These are phyloP conservation scores for Sesamia inferens DNA, from an alignment of 2,888 invertebrate genomes.

Conservation along the genomic window DNA sequence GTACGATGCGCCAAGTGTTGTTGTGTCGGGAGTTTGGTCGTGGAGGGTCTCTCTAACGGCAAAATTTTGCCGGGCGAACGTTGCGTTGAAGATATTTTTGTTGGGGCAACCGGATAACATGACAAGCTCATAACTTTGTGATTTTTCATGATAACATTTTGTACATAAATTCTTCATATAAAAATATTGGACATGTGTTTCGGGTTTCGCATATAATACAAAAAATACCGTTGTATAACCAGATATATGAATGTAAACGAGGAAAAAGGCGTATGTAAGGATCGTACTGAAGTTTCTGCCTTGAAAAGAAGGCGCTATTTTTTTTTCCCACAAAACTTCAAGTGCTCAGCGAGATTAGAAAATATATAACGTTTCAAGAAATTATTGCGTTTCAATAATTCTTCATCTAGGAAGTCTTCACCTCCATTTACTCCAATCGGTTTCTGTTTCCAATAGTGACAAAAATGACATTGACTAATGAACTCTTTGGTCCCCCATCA, in stretches of 20 bases:
- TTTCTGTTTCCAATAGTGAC: conserved; percentile 36
- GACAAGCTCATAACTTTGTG: too few relatives aligned
- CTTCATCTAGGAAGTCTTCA: not conserved
- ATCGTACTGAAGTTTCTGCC: not conserved
- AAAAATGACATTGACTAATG: conserved; percentile 50
- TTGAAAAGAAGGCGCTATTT: not conserved
- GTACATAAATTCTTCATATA: too few relatives aligned
- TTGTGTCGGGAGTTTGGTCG: too few relatives aligned
- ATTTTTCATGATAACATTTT: too few relatives aligned
- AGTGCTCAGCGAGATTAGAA: not conserved
- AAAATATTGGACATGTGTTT: too few relatives aligned
- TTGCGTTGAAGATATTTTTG: too few relatives aligned
- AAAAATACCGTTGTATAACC: too few relatives aligned
- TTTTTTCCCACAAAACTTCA: not conserved
- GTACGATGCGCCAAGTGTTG: too few relatives aligned
- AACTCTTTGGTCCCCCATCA: conserved; percentile 18
- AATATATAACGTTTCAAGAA: not conserved
- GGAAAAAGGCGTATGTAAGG: not conserved
- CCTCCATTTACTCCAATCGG: conserved; percentile 4
- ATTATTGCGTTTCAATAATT: not conserved
- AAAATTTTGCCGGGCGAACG: too few relatives aligned
- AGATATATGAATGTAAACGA: not conserved
- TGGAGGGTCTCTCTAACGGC: too few relatives aligned
- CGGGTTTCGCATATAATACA: too few relatives aligned
- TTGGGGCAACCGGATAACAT: too few relatives aligned